Conservation (phyloP, 1,140 invertebrate species). For the Cydia pomonella region DNA sequence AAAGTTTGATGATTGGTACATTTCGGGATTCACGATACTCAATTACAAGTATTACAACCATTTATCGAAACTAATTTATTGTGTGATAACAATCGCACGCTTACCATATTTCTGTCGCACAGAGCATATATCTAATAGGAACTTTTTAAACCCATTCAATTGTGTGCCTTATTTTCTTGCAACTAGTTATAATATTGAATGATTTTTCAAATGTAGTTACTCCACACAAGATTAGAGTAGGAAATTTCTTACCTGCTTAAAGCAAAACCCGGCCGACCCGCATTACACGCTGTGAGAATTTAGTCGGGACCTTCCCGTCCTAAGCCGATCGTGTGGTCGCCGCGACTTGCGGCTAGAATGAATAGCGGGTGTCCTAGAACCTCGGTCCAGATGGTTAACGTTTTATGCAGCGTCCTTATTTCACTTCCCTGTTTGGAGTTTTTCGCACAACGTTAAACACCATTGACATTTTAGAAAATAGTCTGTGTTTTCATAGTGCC, state of each 20-base stretch:
- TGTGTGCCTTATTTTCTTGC: not conserved
- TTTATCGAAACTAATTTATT: constrained; percentile 16
- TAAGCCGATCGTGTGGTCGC: constrained; percentile 11
- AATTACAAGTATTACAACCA: not conserved
- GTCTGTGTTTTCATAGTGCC: not conserved
- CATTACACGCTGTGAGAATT: constrained; percentile 10
- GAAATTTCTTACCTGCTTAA: constrained; percentile 3
- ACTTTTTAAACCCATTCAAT: not conserved
- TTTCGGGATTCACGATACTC: not conserved
- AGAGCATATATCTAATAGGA: not conserved
- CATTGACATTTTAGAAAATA: constrained; percentile 7
- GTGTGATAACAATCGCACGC: not conserved
- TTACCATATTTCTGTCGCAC: not conserved
- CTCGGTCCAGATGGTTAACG: constrained; percentile 23
- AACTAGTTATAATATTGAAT: not conserved
- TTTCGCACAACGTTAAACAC: constrained; percentile 15
- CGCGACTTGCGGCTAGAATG: constrained; percentile 12
- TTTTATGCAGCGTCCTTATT: constrained; percentile 27
- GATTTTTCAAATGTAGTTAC: constrained; percentile 1
- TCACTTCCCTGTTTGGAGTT: constrained; percentile 1
- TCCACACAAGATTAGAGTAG: not conserved
- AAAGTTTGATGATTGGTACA: too few species aligned
- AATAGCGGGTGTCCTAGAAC: constrained; percentile 29
- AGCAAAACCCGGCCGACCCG: not conserved
- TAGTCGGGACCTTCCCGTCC: constrained; percentile 9